These are phyloP conservation scores for Harpegnathos saltator DNA, from an alignment of 1,140 invertebrate species.

Conservation along the genomic window DNA sequence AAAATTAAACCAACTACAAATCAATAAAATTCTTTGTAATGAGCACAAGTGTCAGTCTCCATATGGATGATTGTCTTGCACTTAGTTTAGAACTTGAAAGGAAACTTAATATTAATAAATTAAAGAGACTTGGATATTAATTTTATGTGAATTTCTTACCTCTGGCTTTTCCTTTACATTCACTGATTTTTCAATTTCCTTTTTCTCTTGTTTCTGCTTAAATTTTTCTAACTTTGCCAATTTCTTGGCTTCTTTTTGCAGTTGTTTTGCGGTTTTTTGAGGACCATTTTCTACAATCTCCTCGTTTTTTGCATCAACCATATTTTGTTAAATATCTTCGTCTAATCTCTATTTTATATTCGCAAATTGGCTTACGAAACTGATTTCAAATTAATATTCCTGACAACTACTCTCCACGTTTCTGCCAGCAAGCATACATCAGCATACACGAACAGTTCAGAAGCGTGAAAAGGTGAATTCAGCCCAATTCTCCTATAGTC, in stretches of 20 bases:
- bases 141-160: conserved; percentile 82
- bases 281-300: conserved; percentile 77
- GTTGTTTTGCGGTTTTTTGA: conserved; percentile 94
- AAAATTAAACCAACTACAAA: conserved; percentile 5
- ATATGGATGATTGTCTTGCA: conserved; percentile 58
- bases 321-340: conserved; percentile 43
- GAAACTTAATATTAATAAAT: background rate
- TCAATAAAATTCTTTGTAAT: background rate
- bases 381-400: conserved; percentile 36
- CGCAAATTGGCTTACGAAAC: conserved; percentile 52
- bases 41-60: conserved; percentile 9
- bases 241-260: conserved; percentile 96
- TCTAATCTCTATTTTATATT: background rate
- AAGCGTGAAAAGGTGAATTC: too few species aligned
- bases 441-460: too few species aligned
- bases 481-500: too few species aligned
- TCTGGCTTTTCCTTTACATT: conserved; percentile 89
- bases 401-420: too few species aligned
- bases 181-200: conserved; percentile 84
- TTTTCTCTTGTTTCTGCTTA: conserved; percentile 95
- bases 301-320: conserved; percentile 70
- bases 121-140: too few species aligned
- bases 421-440: too few species aligned
- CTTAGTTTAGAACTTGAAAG: background rate
- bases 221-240: conserved; percentile 96